phyloP scores from a whole-genome alignment of 1,140 invertebrate species.

The Druon quercuslanigerum region DNA sequence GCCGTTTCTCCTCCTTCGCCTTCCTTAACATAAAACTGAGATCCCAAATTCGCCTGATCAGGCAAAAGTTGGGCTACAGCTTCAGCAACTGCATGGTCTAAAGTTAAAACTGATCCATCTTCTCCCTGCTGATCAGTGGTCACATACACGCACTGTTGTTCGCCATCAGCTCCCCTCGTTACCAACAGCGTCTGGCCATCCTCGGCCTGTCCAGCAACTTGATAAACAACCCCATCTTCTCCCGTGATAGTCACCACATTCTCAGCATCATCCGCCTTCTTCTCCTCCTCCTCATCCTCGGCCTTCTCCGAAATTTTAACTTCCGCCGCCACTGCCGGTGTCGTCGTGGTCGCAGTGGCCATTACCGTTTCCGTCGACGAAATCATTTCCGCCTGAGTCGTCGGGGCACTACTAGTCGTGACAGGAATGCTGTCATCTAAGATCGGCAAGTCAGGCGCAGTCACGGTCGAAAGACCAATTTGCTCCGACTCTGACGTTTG shows the following conservation, averaged over 20 bases:
- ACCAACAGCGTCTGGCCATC: slow-evolving; percentile 84
- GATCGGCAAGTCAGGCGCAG: slow-evolving; percentile 73
- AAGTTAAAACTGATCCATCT: slow-evolving; percentile 79
- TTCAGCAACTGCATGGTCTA: slow-evolving; percentile 80
- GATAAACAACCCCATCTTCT: slow-evolving; percentile 76
- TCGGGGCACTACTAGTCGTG: slow-evolving; percentile 36
- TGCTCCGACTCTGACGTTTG: slow-evolving; percentile 53
- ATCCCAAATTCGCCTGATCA: slow-evolving; percentile 69
- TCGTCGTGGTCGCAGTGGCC: slow-evolving; percentile 12
- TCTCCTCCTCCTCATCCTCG: slow-evolving; percentile 48
- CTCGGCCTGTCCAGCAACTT: slow-evolving; percentile 86
- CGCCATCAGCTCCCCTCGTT: slow-evolving; percentile 79
- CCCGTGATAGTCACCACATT: slow-evolving; percentile 76
- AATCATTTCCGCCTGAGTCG: slow-evolving; percentile 37
- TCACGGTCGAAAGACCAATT: slow-evolving; percentile 63
- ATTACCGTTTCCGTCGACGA: slow-evolving; percentile 31
- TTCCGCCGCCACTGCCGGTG: slow-evolving; percentile 45
- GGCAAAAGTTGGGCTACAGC: slow-evolving; percentile 75
- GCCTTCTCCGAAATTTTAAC: slow-evolving; percentile 53
- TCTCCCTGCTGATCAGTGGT: slow-evolving; percentile 80
- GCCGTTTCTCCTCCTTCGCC: slow-evolving; percentile 66
- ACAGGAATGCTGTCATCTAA: slow-evolving; percentile 61
- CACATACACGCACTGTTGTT: slow-evolving; percentile 83
- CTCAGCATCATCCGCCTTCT: slow-evolving; percentile 58
- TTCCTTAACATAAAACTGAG: slow-evolving; percentile 78